phyloP scores from a whole-genome alignment of 1,140 invertebrate species.

The Lutraria rhynchaena region DNA sequence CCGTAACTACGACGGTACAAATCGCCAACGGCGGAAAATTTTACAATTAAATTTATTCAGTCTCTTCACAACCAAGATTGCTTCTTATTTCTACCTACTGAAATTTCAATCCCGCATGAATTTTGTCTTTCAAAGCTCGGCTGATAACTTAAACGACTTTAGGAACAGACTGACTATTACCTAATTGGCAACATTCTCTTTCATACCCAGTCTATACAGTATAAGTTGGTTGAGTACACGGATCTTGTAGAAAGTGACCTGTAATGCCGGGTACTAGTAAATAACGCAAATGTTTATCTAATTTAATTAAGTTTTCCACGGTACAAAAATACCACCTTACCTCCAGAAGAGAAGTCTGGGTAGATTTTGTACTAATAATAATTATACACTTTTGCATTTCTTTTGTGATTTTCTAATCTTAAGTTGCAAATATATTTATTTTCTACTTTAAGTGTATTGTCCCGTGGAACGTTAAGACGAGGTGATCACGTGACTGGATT shows the following conservation, averaged over 20 bases:
- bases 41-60: conserved; percentile 19
- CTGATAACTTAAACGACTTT: neutral
- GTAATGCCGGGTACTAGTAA: conserved; percentile 24
- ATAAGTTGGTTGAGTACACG: conserved; percentile 11
- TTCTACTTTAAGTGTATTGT: too few relatives aligned
- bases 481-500: too few relatives aligned
- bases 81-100: neutral
- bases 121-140: neutral
- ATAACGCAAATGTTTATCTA: conserved; percentile 36
- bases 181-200: too few relatives aligned
- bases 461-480: too few relatives aligned
- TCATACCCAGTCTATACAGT: too few relatives aligned
- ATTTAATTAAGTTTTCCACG: conserved; percentile 40
- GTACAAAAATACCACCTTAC: conserved; percentile 14
- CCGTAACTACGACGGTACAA: conserved; percentile 3
- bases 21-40: neutral
- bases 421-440: neutral
- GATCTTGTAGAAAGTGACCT: neutral
- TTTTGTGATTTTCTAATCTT: conserved; percentile 6
- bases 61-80: neutral
- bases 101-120: conserved; percentile 18
- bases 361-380: conserved; percentile 26
- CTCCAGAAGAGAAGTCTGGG: neutral
- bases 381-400: conserved; percentile 5
- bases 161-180: too few relatives aligned